Conservation (phyloP, 2,888 invertebrate species). For the Pachydiplax longipennis region DNA sequence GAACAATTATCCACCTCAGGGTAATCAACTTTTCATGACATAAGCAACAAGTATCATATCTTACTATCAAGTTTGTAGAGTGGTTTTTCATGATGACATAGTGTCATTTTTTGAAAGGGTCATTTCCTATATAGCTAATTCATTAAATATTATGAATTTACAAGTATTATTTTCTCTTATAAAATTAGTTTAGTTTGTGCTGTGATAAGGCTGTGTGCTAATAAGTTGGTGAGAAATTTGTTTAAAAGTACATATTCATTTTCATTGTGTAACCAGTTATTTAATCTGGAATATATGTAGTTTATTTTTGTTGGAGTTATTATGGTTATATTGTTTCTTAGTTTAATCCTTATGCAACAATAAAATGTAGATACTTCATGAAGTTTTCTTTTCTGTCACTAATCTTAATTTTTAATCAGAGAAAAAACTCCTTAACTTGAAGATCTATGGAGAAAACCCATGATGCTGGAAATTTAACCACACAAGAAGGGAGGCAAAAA, state of each 20-base stretch:
- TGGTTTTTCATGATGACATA: not conserved
- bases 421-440: too few relatives aligned
- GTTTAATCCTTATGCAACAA: not conserved
- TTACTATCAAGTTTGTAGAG: not conserved
- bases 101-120: not conserved
- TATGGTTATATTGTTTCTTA: not conserved
- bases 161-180: slow-evolving; percentile 26
- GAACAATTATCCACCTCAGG: slow-evolving; percentile 32
- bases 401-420: too few relatives aligned
- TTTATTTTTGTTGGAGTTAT: not conserved
- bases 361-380: not conserved
- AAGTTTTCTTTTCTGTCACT: not conserved
- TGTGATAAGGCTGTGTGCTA: slow-evolving; percentile 35
- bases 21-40: not conserved
- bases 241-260: not conserved
- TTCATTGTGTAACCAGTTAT: not conserved
- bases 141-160: not conserved
- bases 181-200: not conserved
- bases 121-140: not conserved
- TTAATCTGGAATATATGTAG: not conserved
- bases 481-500: too few relatives aligned
- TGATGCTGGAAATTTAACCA: too few relatives aligned
- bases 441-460: too few relatives aligned
- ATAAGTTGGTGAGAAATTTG: not conserved
- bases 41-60: slow-evolving; percentile 5